Evolutionary conservation across 2,888 invertebrate genomes (phyloP).

Genomic region (Macropis europaea): DNA sequence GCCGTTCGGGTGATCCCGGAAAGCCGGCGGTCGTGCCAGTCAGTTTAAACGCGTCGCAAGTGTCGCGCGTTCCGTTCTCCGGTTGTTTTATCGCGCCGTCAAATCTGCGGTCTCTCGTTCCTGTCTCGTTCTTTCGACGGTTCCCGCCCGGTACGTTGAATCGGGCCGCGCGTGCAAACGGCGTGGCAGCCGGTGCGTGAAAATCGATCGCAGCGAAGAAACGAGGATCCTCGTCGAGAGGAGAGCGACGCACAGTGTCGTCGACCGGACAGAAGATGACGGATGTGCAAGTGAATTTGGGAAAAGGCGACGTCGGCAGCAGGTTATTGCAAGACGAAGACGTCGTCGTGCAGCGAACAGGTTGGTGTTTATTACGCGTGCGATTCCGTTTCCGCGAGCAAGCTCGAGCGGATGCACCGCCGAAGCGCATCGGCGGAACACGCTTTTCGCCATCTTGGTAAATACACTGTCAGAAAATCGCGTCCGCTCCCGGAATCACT

Average conservation of each 20-base stretch:
- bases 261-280: conserved; percentile 66
- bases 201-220: neutral
- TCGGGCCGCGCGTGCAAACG: neutral
- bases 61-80: conserved; percentile 49
- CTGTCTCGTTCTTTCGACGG: neutral
- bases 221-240: neutral
- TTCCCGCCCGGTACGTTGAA: conserved; percentile 1
- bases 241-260: conserved; percentile 11
- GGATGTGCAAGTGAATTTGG: conserved; percentile 71
- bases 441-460: conserved; percentile 53
- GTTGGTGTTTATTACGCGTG: conserved; percentile 53
- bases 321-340: conserved; percentile 63
- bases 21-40: conserved; percentile 69
- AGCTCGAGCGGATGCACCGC: conserved; percentile 6
- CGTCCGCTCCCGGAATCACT: neutral
- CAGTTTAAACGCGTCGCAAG: conserved; percentile 73
- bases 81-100: neutral
- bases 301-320: conserved; percentile 64
- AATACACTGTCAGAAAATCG: conserved; percentile 11
- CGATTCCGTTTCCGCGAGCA: conserved; percentile 1
- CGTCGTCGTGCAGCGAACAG: conserved; percentile 68
- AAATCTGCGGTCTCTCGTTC: neutral
- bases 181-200: neutral
- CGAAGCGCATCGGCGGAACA: conserved; percentile 10
- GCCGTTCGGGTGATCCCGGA: conserved; percentile 66